A percentile compares a stretch with the other conserved stretches of the same genome.
These are phyloP conservation scores for Rhombomys opimus DNA, from an alignment of 2,113 vertebrate genomes.

Conservation along the genomic window DNA sequence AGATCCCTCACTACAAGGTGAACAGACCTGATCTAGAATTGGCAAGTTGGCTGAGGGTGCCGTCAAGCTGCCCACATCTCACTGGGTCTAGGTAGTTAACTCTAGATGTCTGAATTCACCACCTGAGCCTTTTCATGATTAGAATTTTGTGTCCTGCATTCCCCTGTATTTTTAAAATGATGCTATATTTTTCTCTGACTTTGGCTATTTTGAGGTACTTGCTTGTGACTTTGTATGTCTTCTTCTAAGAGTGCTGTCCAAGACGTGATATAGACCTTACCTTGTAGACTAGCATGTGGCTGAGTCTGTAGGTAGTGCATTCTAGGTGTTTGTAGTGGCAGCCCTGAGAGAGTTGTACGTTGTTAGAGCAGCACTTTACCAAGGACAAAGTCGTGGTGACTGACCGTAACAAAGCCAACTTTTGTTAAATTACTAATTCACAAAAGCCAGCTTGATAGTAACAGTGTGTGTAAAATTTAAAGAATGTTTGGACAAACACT, in stretches of 20 bases:
- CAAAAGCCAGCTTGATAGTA: conserved; percentile 46
- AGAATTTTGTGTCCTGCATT: conserved; percentile 11
- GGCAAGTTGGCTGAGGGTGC: not conserved
- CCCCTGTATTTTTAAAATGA: not conserved
- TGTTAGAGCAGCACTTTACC: not conserved
- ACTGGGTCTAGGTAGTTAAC: not conserved
- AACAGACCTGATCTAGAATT: not conserved
- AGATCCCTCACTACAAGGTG: no score
- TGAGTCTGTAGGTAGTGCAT: not conserved
- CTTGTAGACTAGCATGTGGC: not conserved
- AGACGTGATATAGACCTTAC: not conserved
- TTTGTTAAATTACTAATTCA: not conserved
- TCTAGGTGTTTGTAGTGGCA: conserved; percentile 30
- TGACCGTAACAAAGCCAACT: not conserved
- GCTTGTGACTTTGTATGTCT: conserved; percentile 20
- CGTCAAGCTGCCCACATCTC: not conserved
- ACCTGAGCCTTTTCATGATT: not conserved
- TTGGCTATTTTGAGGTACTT: not conserved
- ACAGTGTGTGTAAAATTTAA: conserved; percentile 48
- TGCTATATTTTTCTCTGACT: not conserved
- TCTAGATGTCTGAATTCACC: not conserved
- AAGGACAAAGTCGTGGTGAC: conserved; percentile 26
- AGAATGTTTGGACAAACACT: conserved; percentile 60
- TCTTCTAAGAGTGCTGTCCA: not conserved
- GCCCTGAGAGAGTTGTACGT: conserved; percentile 13